phyloP scores from a whole-genome alignment of 64 coral and sea anemone genomes.

The Orbicella faveolata region DNA sequence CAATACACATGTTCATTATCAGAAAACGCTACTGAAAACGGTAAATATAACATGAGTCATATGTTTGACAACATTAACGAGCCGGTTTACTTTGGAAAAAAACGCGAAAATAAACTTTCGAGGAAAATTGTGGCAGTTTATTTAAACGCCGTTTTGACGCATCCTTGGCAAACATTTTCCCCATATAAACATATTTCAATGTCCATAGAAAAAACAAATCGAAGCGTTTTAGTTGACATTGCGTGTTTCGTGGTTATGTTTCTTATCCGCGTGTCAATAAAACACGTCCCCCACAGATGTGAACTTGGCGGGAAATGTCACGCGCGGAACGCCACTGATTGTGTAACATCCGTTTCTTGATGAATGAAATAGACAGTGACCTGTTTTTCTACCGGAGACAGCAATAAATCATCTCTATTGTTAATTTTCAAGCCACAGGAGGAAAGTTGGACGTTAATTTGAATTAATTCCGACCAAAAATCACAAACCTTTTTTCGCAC shows the following conservation, averaged over 20 bases:
- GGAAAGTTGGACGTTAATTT: not conserved
- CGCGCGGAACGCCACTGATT: not conserved
- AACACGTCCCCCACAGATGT: conserved; percentile 13
- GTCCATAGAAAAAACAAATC: not conserved
- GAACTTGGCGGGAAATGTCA: conserved; percentile 49
- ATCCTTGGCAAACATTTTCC: not conserved
- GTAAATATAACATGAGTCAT: too few relatives aligned
- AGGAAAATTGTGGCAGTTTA: not conserved
- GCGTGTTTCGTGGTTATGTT: conserved; percentile 20
- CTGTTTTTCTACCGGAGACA: conserved; percentile 21
- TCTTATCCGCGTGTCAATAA: conserved; percentile 6
- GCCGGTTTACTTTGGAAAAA: too few relatives aligned
- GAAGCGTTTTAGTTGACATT: not conserved
- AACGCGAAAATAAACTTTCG: not conserved
- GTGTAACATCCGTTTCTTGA: conserved; percentile 17
- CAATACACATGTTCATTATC: too few relatives aligned
- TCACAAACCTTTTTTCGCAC: not conserved
- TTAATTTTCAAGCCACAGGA: not conserved
- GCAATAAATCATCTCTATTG: not conserved
- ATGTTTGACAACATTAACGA: too few relatives aligned
- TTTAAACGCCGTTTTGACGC: not conserved
- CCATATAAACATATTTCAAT: not conserved
- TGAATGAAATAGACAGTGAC: not conserved
- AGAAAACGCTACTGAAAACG: too few relatives aligned
- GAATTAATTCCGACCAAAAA: not conserved